These are phyloP conservation scores for Ptyas mucosa DNA, from an alignment of 2,113 vertebrate species.

Conservation along the genomic window DNA sequence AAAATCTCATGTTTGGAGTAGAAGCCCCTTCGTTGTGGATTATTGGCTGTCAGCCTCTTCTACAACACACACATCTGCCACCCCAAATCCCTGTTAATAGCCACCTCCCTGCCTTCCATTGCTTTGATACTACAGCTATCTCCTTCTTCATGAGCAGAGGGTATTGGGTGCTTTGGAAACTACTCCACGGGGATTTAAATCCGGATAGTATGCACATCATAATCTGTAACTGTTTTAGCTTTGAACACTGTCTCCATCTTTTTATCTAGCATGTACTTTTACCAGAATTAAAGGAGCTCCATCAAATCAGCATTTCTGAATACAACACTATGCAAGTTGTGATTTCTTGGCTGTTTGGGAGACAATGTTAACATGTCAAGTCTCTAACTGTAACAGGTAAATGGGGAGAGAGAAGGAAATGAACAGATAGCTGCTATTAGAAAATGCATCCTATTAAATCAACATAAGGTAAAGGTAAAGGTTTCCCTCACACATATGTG, in stretches of 20 bases:
- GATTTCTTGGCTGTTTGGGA: slow-evolving; percentile 27
- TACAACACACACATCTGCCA: neutral
- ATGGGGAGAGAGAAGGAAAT: neutral
- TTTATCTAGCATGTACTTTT: neutral
- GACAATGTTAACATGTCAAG: neutral
- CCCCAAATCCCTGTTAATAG: neutral
- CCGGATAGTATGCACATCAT: neutral
- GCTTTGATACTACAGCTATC: neutral
- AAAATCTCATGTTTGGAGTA: neutral
- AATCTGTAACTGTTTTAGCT: neutral
- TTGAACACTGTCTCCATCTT: neutral
- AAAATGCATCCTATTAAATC: slow-evolving; percentile 19
- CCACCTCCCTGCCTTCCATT: neutral
- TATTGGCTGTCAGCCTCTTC: neutral
- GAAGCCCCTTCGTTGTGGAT: neutral
- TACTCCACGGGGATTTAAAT: neutral
- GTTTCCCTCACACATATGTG: too few relatives aligned
- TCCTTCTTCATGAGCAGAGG: neutral
- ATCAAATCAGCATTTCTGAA: neutral
- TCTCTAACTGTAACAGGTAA: neutral
- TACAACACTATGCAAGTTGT: neutral
- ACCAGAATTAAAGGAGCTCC: neutral
- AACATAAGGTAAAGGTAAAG: neutral
- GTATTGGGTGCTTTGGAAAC: neutral
- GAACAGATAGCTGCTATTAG: neutral